phyloP scores from a whole-genome alignment of 2,113 vertebrate genomes.

The Sapajus apella region DNA sequence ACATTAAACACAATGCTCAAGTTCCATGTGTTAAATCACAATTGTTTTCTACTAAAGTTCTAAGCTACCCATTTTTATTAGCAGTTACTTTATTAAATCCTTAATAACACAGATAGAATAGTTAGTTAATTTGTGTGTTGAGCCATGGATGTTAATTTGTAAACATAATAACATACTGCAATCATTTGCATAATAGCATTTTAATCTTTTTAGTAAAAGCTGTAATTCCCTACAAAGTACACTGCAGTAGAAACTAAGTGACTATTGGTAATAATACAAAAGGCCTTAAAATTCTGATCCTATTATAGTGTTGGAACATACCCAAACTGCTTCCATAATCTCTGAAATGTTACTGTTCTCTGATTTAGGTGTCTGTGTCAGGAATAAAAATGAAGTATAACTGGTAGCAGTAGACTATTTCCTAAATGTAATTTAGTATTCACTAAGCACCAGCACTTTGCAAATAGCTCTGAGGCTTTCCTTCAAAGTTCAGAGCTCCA shows the following conservation, averaged over 20 bases:
- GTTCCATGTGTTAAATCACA: slow-evolving; percentile 83
- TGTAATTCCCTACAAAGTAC: slow-evolving; percentile 90
- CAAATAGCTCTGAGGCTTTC: slow-evolving; percentile 90
- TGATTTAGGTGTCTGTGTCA: slow-evolving; percentile 91
- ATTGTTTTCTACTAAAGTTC: slow-evolving; percentile 85
- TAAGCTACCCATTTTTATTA: slow-evolving; percentile 86
- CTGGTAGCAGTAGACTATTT: slow-evolving; percentile 86
- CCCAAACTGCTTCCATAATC: slow-evolving; percentile 90
- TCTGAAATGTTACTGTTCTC: slow-evolving; percentile 90
- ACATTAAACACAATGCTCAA: slow-evolving; percentile 84
- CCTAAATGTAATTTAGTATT: slow-evolving; percentile 90
- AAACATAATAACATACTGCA: slow-evolving; percentile 92
- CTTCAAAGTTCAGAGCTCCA: slow-evolving; percentile 87
- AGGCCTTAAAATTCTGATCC: slow-evolving; percentile 91
- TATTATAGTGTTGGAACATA: slow-evolving; percentile 89
- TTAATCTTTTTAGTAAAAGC: slow-evolving; percentile 92
- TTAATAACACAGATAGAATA: slow-evolving; percentile 91
- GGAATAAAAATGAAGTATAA: slow-evolving; percentile 91
- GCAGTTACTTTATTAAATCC: slow-evolving; percentile 90
- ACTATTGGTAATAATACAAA: slow-evolving; percentile 91
- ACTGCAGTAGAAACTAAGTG: slow-evolving; percentile 89
- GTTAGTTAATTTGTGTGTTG: slow-evolving; percentile 91
- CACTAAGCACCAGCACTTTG: slow-evolving; percentile 87
- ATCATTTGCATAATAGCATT: slow-evolving; percentile 92
- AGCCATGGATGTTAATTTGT: slow-evolving; percentile 91